These are phyloP conservation scores for Hippocampus mohnikei DNA, from an alignment of 2,113 vertebrate species.

Conservation along the genomic window DNA sequence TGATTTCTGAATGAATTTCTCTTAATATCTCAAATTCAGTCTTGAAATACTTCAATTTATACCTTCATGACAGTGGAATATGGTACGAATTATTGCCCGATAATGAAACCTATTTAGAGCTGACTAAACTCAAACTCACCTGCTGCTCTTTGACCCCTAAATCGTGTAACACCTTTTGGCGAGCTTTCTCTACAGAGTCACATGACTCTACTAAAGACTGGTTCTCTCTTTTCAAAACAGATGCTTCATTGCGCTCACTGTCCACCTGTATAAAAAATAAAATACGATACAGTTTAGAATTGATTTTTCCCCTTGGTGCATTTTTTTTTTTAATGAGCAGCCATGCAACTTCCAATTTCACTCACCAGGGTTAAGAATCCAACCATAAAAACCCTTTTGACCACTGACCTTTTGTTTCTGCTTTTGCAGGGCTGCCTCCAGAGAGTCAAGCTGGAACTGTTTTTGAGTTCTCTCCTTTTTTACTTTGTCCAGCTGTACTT, in stretches of 20 bases:
- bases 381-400: background rate
- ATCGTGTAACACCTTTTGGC: constrained; percentile 82
- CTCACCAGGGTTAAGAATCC: background rate
- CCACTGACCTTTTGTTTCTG: constrained; percentile 87
- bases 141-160: constrained; percentile 88
- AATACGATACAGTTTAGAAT: background rate
- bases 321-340: background rate
- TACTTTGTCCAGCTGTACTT: constrained; percentile 84
- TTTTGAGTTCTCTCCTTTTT: constrained; percentile 87
- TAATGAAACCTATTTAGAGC: background rate
- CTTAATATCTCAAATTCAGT: background rate
- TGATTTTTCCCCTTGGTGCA: background rate
- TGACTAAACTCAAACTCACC: constrained; percentile 30
- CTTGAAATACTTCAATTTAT: no score
- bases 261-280: constrained; percentile 73
- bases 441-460: constrained; percentile 85
- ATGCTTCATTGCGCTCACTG: constrained; percentile 80
- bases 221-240: constrained; percentile 84
- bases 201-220: constrained; percentile 85
- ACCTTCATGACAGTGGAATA: background rate
- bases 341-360: background rate
- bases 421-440: constrained; percentile 85
- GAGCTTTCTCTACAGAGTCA: constrained; percentile 82
- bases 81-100: background rate
- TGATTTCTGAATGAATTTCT: background rate